These are phyloP conservation scores for Xerus inauris DNA, from an alignment of 2,113 vertebrate species.

Conservation along the genomic window DNA sequence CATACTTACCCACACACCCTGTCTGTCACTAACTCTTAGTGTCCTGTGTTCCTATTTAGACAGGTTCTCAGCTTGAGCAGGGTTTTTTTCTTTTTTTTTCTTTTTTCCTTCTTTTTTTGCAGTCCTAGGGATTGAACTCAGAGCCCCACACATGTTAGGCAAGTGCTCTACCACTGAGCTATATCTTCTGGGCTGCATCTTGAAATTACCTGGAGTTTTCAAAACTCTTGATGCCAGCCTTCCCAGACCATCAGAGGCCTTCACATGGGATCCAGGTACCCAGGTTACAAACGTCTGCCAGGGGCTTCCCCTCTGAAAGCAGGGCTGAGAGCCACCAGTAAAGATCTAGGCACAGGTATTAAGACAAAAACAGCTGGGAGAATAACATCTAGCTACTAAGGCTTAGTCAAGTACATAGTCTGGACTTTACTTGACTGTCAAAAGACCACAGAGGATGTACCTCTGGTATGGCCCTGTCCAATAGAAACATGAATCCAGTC, in stretches of 20 bases:
- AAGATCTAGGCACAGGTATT: neutral
- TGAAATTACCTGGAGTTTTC: neutral
- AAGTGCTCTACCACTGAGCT: neutral
- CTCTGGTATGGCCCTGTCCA: neutral
- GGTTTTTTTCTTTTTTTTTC: too few species aligned
- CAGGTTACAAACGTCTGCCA: neutral
- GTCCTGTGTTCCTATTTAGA: neutral
- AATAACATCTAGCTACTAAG: neutral
- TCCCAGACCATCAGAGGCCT: neutral
- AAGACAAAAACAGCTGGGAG: neutral
- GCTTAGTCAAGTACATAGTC: neutral
- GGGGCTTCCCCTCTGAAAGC: neutral
- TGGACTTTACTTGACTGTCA: neutral
- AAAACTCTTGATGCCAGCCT: neutral
- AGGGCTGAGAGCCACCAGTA: neutral
- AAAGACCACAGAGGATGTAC: too few species aligned
- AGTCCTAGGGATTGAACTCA: neutral
- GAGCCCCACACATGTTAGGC: neutral
- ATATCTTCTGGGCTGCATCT: neutral
- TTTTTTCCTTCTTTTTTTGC: neutral
- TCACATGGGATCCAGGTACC: neutral
- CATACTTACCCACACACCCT: rapidly evolving
- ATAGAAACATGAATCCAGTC: neutral
- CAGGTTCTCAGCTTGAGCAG: neutral
- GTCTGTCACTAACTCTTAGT: neutral